Evolutionary conservation across 2,888 invertebrate genomes (phyloP).

Genomic region (Caenorhabditis sulstoni): DNA sequence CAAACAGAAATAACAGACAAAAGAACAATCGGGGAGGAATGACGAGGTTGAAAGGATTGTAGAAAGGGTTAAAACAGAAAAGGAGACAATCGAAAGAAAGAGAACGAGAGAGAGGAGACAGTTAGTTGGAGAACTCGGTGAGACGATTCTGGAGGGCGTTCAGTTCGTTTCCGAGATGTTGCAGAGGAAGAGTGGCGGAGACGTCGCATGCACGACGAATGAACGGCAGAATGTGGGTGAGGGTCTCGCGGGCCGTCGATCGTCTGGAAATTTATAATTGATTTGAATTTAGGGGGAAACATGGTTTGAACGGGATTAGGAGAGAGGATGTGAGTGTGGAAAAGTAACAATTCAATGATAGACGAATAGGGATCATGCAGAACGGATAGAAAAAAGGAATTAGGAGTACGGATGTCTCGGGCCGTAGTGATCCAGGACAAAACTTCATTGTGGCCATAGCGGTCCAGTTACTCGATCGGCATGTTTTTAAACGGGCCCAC

Average conservation of each 20-base stretch:
- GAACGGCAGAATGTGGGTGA: slow-evolving; percentile 55
- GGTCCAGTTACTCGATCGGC: too few species aligned
- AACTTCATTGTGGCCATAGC: too few species aligned
- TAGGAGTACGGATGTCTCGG: background rate
- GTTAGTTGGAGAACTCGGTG: slow-evolving; percentile 51
- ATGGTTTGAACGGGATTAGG: too few species aligned
- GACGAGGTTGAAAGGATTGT: slow-evolving; percentile 9
- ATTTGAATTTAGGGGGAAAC: too few species aligned
- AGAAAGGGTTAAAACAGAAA: too few species aligned
- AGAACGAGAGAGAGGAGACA: slow-evolving; percentile 13
- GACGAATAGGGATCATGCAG: background rate
- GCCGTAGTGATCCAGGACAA: too few species aligned
- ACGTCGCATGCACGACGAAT: slow-evolving; percentile 58
- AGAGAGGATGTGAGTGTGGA: background rate
- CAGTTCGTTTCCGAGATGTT: slow-evolving; percentile 45
- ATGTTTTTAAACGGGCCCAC: too few species aligned
- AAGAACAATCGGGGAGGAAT: background rate
- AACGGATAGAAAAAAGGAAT: background rate
- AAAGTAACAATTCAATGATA: background rate
- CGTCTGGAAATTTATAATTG: too few species aligned
- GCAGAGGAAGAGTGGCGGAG: slow-evolving; percentile 17
- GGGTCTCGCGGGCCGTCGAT: slow-evolving; percentile 38
- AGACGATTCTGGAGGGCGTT: slow-evolving; percentile 51
- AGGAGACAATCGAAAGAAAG: slow-evolving; percentile 1
- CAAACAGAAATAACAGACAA: slow-evolving; percentile 2